A percentile compares a stretch with the other conserved stretches of the same genome.
Conservation (phyloP, 2,888 invertebrate species). For the Epinotia brunnichana region DNA sequence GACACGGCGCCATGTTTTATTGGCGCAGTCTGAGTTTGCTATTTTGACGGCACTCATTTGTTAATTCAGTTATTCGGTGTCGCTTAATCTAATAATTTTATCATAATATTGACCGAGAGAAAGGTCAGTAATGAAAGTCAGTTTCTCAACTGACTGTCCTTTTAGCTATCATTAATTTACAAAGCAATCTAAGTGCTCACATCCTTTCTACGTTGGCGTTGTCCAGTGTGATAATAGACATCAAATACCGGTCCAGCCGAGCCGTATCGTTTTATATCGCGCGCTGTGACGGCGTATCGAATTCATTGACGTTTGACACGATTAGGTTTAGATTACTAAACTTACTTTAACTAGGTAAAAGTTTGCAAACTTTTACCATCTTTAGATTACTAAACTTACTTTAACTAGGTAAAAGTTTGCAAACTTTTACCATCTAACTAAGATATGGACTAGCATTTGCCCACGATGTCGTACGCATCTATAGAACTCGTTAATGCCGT, state of each 20-base stretch:
- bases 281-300: conserved; percentile 15
- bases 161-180: neutral
- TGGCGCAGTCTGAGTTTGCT: too few relatives aligned
- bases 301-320: conserved; percentile 18
- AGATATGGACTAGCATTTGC: too few relatives aligned
- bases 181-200: conserved; percentile 5
- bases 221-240: neutral
- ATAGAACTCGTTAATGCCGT: too few relatives aligned
- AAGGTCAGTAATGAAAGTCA: too few relatives aligned
- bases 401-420: neutral
- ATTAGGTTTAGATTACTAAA: conserved; percentile 3
- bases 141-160: neutral
- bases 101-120: too few relatives aligned
- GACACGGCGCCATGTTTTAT: too few relatives aligned
- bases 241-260: conserved; percentile 1
- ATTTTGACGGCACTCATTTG: too few relatives aligned
- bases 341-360: neutral
- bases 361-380: neutral
- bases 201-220: neutral
- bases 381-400: neutral
- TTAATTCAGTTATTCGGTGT: too few relatives aligned
- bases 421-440: neutral
- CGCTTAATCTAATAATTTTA: too few relatives aligned
- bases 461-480: too few relatives aligned
- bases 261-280: conserved; percentile 6